phyloP scores from a whole-genome alignment of 2,888 invertebrate species.

The Drosophila leonis region DNA sequence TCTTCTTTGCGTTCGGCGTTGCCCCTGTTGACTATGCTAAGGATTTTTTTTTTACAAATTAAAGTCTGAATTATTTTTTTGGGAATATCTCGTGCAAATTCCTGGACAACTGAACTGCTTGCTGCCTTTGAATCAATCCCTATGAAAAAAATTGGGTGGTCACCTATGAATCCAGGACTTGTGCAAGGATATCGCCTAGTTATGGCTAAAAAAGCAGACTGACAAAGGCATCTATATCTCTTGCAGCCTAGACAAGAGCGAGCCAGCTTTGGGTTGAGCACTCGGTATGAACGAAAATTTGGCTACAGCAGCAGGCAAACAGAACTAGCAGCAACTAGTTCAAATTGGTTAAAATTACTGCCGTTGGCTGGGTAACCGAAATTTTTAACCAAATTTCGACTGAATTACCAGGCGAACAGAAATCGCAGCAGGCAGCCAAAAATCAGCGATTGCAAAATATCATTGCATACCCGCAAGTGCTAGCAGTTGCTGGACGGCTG shows the following conservation, averaged over 20 bases:
- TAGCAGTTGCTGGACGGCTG: background rate
- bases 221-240: too few relatives aligned
- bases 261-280: too few relatives aligned
- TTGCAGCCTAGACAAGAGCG: too few relatives aligned
- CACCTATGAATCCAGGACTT: background rate
- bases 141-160: background rate
- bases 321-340: too few relatives aligned
- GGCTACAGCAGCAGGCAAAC: too few relatives aligned
- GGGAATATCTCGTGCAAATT: background rate
- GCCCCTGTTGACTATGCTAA: background rate
- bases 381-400: background rate
- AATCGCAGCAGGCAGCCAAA: background rate
- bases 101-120: too few relatives aligned
- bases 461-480: background rate
- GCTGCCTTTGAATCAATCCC: background rate
- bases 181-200: too few relatives aligned
- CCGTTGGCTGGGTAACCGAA: background rate
- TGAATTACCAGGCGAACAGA: background rate
- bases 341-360: background rate
- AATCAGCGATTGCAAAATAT: background rate
- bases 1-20: background rate
- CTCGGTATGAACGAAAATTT: too few relatives aligned
- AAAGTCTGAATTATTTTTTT: background rate
- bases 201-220: too few relatives aligned
- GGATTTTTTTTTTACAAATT: background rate